Evolutionary conservation across 2,113 vertebrate genomes (phyloP).

Genomic region (Gymnorhina tibicen): DNA sequence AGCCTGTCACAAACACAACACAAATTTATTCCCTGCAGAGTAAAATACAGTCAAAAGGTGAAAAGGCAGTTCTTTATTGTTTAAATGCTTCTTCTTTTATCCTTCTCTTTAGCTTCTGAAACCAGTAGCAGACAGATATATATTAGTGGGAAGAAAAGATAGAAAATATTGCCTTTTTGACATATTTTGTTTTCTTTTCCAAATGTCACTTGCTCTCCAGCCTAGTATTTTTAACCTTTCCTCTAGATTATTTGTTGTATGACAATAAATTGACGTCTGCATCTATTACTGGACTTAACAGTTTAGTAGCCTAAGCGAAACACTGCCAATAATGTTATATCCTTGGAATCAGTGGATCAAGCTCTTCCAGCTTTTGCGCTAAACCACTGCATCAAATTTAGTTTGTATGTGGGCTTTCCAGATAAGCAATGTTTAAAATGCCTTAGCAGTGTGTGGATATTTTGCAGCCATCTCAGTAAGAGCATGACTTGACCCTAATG

Average conservation of each 20-base stretch:
- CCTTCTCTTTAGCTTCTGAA: background rate
- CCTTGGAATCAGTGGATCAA: background rate
- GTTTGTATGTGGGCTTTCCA: background rate
- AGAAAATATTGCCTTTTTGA: background rate
- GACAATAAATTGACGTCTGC: background rate
- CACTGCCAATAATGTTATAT: background rate
- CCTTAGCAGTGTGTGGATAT: background rate
- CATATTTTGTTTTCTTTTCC: background rate
- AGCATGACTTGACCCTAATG: background rate
- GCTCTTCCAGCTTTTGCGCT: background rate
- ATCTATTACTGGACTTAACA: background rate
- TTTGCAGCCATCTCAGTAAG: background rate
- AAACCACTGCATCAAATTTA: background rate
- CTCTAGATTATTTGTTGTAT: background rate
- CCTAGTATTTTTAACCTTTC: background rate
- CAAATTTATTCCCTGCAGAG: constrained; percentile 12
- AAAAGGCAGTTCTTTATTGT: background rate
- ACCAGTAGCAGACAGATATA: background rate
- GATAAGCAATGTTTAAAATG: background rate
- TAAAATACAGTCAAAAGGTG: background rate
- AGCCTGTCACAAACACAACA: background rate
- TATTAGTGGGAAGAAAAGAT: background rate
- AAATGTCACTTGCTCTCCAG: background rate
- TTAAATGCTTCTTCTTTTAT: background rate
- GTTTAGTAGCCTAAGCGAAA: background rate